Percentiles rank a stretch among this genome's conserved stretches.
phyloP scores from a whole-genome alignment of 2,113 vertebrate species.

The Malaclemys terrapin region DNA sequence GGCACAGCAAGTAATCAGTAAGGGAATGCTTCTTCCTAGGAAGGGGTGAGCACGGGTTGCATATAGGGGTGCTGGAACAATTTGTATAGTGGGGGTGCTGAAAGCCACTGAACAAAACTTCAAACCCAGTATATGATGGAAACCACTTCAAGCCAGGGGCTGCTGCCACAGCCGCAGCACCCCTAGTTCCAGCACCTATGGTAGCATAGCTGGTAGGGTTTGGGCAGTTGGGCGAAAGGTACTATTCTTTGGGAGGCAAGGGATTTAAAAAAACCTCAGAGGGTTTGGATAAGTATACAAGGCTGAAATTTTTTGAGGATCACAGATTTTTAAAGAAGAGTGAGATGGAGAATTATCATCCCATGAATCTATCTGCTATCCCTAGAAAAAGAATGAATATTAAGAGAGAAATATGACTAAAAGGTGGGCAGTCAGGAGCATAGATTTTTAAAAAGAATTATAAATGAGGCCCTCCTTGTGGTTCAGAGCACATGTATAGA shows the following conservation, averaged over 20 bases:
- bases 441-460: neutral
- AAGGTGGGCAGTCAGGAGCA: neutral
- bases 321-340: neutral
- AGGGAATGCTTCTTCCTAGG: neutral
- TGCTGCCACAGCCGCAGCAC: too few species aligned
- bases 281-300: neutral
- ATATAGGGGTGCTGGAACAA: neutral
- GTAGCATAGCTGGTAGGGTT: neutral
- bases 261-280: neutral
- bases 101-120: too few species aligned
- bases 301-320: neutral
- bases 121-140: too few species aligned
- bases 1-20: neutral
- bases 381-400: neutral
- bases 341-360: neutral
- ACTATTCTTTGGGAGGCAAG: neutral
- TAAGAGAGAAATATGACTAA: neutral
- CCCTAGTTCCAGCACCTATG: too few species aligned
- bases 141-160: too few species aligned
- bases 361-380: fast-evolving
- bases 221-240: neutral
- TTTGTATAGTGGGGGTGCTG: too few species aligned
- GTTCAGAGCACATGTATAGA: neutral
- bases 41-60: neutral
- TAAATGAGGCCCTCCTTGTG: neutral